phyloP scores from a whole-genome alignment of 2,113 vertebrate genomes.

The Pteropus alecto region DNA sequence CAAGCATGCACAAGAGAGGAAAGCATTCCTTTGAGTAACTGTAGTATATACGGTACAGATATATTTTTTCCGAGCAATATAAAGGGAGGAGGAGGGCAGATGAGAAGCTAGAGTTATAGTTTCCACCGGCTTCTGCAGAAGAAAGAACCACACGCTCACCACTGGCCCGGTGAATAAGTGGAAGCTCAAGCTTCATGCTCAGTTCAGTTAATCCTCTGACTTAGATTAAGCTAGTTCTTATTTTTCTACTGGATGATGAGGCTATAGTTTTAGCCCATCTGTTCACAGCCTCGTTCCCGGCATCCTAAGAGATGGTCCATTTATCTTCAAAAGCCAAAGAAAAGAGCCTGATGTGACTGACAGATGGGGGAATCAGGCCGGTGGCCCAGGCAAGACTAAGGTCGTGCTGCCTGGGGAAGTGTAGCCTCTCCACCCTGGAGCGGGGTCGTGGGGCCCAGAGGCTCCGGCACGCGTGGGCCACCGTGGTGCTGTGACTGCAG shows the following conservation, averaged over 20 bases:
- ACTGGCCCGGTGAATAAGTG: background rate
- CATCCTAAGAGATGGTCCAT: slow-evolving; percentile 24
- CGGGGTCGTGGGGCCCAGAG: background rate
- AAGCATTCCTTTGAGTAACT: background rate
- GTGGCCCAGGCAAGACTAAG: background rate
- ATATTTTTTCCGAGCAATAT: background rate
- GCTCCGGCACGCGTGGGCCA: background rate
- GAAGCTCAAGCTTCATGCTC: background rate
- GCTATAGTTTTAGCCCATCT: background rate
- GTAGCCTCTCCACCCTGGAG: background rate
- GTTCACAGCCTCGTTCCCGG: background rate
- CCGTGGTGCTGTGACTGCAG: background rate
- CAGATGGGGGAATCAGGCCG: background rate
- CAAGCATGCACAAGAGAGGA: background rate
- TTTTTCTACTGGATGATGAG: slow-evolving; percentile 14
- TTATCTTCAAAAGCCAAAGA: slow-evolving; percentile 56
- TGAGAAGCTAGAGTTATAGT: background rate
- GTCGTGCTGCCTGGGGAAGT: background rate
- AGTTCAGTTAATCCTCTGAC: slow-evolving; percentile 47
- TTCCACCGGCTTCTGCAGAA: background rate
- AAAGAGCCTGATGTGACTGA: background rate
- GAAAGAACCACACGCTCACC: background rate
- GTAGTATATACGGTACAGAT: background rate
- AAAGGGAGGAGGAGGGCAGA: background rate
- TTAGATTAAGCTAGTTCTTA: slow-evolving; percentile 57